Evolutionary conservation across 2,888 invertebrate genomes (phyloP).

Genomic region (Melangyna quadrimaculata): DNA sequence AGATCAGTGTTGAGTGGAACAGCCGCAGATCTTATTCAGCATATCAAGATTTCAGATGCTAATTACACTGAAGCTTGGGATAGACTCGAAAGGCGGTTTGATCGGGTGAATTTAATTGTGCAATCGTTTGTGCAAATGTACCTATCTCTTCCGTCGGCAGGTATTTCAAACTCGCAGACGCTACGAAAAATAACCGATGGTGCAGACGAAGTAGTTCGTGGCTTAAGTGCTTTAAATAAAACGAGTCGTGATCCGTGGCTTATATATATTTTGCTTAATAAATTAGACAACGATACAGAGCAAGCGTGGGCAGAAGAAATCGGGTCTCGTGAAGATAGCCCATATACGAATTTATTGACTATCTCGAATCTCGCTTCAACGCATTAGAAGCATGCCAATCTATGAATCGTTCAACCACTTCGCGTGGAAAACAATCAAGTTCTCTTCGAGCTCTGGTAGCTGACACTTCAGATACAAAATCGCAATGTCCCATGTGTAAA

Average conservation of each 20-base stretch:
- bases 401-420: background rate
- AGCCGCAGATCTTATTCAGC: conserved; percentile 53
- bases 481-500: conserved; percentile 7
- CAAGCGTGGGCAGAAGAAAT: conserved; percentile 1
- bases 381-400: conserved; percentile 8
- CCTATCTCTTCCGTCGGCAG: background rate
- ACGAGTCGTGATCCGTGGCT: too few species aligned
- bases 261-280: too few species aligned
- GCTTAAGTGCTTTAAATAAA: too few species aligned
- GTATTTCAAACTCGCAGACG: background rate
- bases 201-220: too few species aligned
- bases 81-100: conserved; percentile 2
- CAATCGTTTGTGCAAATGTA: conserved; percentile 15
- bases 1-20: conserved; percentile 52
- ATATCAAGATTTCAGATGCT: conserved; percentile 55
- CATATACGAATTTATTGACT: background rate
- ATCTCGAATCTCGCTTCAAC: background rate
- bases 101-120: background rate
- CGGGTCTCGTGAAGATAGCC: background rate
- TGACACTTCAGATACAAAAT: background rate
- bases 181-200: too few species aligned
- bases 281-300: background rate
- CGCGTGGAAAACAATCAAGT: conserved; percentile 8
- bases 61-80: too few species aligned
- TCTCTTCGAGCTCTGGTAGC: background rate